Conservation (phyloP, 2,797 vertebrate genomes). For the Capromys pilorides region DNA sequence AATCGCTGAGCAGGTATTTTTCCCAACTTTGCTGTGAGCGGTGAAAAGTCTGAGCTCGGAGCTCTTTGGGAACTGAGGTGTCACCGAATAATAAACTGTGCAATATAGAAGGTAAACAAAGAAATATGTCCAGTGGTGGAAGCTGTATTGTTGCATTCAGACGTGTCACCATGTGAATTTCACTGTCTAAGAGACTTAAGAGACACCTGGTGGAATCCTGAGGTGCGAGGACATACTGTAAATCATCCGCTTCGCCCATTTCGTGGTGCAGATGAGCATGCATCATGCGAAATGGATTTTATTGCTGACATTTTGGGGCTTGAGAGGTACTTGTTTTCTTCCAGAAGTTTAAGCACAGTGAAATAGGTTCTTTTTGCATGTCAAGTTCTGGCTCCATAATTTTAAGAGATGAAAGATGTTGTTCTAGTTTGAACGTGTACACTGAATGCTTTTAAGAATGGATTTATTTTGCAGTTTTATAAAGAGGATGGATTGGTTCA, state of each 20-base stretch:
- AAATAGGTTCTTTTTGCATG: constrained; percentile 40
- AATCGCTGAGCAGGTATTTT: not conserved
- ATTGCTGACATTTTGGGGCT: not conserved
- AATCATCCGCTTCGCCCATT: not conserved
- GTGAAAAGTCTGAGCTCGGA: not conserved
- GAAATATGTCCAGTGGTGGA: not conserved
- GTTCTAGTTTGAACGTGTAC: constrained; percentile 38
- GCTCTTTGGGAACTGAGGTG: not conserved
- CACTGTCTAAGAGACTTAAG: not conserved
- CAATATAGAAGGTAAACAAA: not conserved
- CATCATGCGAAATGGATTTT: not conserved
- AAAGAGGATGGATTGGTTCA: constrained; percentile 48
- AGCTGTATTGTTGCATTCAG: not conserved
- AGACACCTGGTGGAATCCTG: not conserved
- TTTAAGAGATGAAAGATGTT: constrained; percentile 37
- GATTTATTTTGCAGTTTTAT: constrained; percentile 54
- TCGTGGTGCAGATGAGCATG: not conserved
- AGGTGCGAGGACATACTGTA: not conserved
- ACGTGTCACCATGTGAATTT: not conserved
- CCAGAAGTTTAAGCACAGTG: constrained; percentile 18
- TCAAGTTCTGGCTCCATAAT: not conserved
- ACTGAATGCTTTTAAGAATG: constrained; percentile 40
- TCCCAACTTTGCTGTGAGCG: not conserved
- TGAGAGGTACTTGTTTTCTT: constrained; percentile 29
- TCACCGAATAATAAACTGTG: not conserved